Percentiles rank a stretch among this genome's conserved stretches.
These are phyloP conservation scores for Oscarella lobularis DNA, from an alignment of 37 sponge, comb jelly and placozoan genomes.

Conservation along the genomic window DNA sequence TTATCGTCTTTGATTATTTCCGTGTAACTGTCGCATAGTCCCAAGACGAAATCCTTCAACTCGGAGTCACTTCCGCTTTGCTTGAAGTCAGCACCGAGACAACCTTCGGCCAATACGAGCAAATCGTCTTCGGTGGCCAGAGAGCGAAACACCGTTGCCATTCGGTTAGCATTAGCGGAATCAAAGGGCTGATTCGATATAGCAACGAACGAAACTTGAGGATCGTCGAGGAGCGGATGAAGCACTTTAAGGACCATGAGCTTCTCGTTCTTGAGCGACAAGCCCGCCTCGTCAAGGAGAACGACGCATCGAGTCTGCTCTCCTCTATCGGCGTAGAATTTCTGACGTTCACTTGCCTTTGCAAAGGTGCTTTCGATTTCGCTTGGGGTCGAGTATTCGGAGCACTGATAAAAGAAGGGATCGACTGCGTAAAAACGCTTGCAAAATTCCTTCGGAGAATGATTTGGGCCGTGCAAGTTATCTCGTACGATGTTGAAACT, in stretches of 20 bases:
- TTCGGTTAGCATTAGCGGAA: constrained; percentile 7
- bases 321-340: background rate
- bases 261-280: background rate
- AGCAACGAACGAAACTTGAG: background rate
- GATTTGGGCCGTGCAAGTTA: background rate
- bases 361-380: background rate
- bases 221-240: background rate
- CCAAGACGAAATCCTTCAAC: background rate
- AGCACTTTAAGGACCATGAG: background rate
- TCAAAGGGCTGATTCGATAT: constrained; percentile 3
- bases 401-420: background rate
- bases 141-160: constrained; percentile 2
- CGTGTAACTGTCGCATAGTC: background rate
- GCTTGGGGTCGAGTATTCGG: background rate
- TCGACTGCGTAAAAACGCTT: background rate
- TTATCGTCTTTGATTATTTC: background rate
- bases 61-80: background rate
- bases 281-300: background rate
- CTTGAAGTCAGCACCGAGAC: background rate
- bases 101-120: background rate
- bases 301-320: background rate
- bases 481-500: background rate
- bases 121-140: background rate
- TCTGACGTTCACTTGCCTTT: background rate
- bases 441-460: background rate